These are phyloP conservation scores for Cybosia mesomella DNA, from an alignment of 2,888 invertebrate genomes.

Conservation along the genomic window DNA sequence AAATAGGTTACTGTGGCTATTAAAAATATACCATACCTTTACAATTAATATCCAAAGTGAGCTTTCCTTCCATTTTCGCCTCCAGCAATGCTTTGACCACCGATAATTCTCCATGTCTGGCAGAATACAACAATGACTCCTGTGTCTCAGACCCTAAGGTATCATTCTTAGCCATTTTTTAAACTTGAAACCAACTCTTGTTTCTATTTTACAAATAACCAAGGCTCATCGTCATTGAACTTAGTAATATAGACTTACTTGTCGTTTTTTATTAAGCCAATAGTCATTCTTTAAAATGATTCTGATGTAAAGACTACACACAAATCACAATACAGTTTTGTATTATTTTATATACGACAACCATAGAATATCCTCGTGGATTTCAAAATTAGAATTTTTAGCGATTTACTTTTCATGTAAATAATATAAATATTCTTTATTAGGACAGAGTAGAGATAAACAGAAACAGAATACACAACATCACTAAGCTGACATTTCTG, in stretches of 20 bases:
- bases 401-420: too few relatives aligned
- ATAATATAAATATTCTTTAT: too few relatives aligned
- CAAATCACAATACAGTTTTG: not conserved
- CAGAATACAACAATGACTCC: conserved; percentile 87
- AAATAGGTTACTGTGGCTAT: not conserved
- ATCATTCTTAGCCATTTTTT: conserved; percentile 64
- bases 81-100: conserved; percentile 86
- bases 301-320: not conserved
- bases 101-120: conserved; percentile 88
- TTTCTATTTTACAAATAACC: not conserved
- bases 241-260: conserved; percentile 27
- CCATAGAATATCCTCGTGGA: not conserved
- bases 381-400: not conserved
- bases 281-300: conserved; percentile 2
- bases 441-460: too few relatives aligned
- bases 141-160: conserved; percentile 76
- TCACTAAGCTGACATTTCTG: too few relatives aligned
- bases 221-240: conserved; percentile 19
- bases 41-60: conserved; percentile 88
- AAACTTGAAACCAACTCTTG: not conserved
- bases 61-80: conserved; percentile 80
- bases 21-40: conserved; percentile 81
- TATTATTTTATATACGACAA: not conserved
- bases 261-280: conserved; percentile 29
- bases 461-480: too few relatives aligned